Base-by-base conservation (phyloP, 2,888 invertebrate genomes). In the Macrosiphum euphorbiae region DNA sequence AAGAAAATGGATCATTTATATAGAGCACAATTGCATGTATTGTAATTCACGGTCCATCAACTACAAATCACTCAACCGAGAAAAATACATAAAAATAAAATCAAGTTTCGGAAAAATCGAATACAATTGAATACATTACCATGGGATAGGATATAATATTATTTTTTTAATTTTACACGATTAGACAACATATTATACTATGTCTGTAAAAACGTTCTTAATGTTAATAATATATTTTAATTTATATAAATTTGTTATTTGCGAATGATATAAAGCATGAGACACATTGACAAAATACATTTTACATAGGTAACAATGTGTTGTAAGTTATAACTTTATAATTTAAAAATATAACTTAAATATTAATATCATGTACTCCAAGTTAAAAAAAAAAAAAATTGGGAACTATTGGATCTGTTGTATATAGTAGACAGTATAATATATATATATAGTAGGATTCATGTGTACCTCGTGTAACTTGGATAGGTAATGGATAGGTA, bases 51-150 rank as follows among this genome's bases (percentile, higher is more conserved):
- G 86, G 90, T 94, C 44, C 52, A 91, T 91, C 58, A 24, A 58
- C 85, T 85, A 87, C 11, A 91, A 94, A 44, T 91, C 94, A 50
- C 24, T 94, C 61, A 50, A 94, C 86, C 90, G 67, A 61, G 52
- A 61, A 67, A 61, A 84, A 85, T 58, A 86, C 50, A 78, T 50
- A 78, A 24, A 78, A 78, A 88, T n/a, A 88, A 87, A 92, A 92
- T 92, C 61, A 61, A 50, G 55, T 94, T 93, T 44, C 16, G 24
- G 8, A 35, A 88, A 84, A 87, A 67, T 85, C 90, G 50, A 84
- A 90, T 85, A 78, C 41, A 84, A 24, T 89, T 44, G 24, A 90
- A 93, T 55, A 93, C 84, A 88, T 35, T 44, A 44, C 58, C 58
- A 24, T 16, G 11, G 28, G n/a, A 47, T 50, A 52, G n/a, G 20